Percentiles rank a stretch among this genome's conserved stretches.
phyloP scores from a whole-genome alignment of 2,113 vertebrate species.

The Syngnathoides biaculeatus region DNA sequence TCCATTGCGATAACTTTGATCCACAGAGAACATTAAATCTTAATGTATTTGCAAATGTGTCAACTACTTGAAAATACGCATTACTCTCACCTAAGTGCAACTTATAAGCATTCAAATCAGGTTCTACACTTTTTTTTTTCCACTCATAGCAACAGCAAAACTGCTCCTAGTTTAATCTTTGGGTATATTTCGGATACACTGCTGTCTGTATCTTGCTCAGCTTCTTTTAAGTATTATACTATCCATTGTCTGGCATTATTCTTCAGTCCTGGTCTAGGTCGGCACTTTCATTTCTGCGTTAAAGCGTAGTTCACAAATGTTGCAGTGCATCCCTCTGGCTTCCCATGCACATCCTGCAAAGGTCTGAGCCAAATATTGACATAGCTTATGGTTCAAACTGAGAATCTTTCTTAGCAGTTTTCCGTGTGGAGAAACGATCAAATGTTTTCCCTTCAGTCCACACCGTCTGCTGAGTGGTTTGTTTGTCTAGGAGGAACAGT shows the following conservation, averaged over 20 bases:
- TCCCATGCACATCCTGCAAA: slow-evolving; percentile 42
- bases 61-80: background rate
- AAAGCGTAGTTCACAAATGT: slow-evolving; percentile 12
- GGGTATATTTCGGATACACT: background rate
- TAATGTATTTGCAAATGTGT: background rate
- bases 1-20: no score
- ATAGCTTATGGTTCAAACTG: slow-evolving; percentile 52
- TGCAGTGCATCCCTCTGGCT: slow-evolving; percentile 37
- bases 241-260: background rate
- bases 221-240: background rate
- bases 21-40: background rate
- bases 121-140: background rate
- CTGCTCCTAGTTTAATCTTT: background rate
- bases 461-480: slow-evolving; percentile 31
- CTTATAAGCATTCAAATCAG: background rate
- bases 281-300: slow-evolving; percentile 10
- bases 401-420: slow-evolving; percentile 35
- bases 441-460: slow-evolving; percentile 32
- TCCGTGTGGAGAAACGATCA: slow-evolving; percentile 22
- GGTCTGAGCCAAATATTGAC: slow-evolving; percentile 58
- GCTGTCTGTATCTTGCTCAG: background rate
- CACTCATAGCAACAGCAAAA: background rate
- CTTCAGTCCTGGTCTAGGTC: background rate
- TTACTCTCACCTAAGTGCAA: background rate
- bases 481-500: slow-evolving; percentile 29